Conservation (phyloP, 1,140 invertebrate genomes). For the Mactra quadrangularis region DNA sequence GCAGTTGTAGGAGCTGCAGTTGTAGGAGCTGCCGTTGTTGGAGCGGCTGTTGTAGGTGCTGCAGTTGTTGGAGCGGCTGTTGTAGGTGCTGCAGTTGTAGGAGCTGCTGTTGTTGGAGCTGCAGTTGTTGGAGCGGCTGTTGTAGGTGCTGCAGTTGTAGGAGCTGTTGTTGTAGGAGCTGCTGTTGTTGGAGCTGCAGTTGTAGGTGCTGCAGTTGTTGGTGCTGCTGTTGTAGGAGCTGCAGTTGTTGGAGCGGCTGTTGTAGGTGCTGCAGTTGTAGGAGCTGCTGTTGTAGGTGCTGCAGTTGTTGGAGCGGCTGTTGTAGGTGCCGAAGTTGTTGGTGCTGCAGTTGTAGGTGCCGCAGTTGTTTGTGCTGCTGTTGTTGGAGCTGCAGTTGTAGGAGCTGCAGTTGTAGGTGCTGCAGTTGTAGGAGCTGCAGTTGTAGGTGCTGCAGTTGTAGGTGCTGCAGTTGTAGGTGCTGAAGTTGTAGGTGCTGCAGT, state of each 20-base stretch:
- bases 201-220: constrained; percentile 1
- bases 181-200: background rate
- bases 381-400: background rate
- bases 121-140: background rate
- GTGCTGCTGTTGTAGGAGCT: background rate
- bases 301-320: background rate
- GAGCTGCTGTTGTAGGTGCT: background rate
- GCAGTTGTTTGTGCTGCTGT: constrained; percentile 2
- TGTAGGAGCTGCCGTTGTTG: background rate
- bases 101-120: constrained; percentile 2
- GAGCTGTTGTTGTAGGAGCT: background rate
- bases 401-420: background rate
- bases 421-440: background rate
- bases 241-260: background rate
- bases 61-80: background rate
- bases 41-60: background rate
- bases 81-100: constrained; percentile 3
- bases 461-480: constrained; percentile 1
- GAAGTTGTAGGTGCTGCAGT: background rate
- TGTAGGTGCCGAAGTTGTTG: background rate
- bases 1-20: background rate
- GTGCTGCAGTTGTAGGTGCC: background rate
- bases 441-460: background rate
- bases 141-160: background rate
- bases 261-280: background rate